Evolutionary conservation across 2,113 vertebrate genomes (phyloP), one percentile per base, ranked within the genome.

Genomic region (Bos indicus): DNA sequence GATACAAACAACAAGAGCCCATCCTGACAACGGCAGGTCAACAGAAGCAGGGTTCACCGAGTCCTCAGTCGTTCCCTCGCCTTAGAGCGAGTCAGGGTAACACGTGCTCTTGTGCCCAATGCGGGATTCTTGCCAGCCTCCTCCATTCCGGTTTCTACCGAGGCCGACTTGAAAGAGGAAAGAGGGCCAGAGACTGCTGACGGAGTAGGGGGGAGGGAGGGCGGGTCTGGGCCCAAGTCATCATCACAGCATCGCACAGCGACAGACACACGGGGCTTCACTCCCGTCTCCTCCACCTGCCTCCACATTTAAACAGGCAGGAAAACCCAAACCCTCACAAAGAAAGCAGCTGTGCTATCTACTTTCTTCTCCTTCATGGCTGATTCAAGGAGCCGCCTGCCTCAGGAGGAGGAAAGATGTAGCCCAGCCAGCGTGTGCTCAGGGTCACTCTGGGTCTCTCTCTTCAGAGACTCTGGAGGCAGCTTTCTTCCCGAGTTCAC

Each of bases 131-230:
- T 40, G 9, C 67, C n/a, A 40, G 33, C 67, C 67, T 71, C n/a
- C 67, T 40, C 67, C 67, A 71, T 71, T 71, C 67, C 0, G 10
- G 19, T 40, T 71, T 71, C 67, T 23, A 71, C n/a, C 12, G n/a
- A 71, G 67, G n/a, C 67, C 67, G 40, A 12, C 19, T 71, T 21
- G 5, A 40, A 71, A 71, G n/a, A 40, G n/a, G 19, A 71, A 36
- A 71, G n/a, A 36, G n/a, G 67, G 67, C 9, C n/a, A 40, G 67
- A 71, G n/a, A 23, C 67, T 0, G 1, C n/a, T 40, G n/a, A 40
- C 0, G 0, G 19, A 36, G n/a, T 36, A 40, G 0, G 5, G 33
- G 67, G 0, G n/a, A 36, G 10, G 19, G 67, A 36, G 5, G n/a
- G 19, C 2, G 0, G 9, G 19, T 12, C 67, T 1, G 19, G 67